Conservation (phyloP, 1,140 invertebrate species). For the Holcopasites calliopsidis region DNA sequence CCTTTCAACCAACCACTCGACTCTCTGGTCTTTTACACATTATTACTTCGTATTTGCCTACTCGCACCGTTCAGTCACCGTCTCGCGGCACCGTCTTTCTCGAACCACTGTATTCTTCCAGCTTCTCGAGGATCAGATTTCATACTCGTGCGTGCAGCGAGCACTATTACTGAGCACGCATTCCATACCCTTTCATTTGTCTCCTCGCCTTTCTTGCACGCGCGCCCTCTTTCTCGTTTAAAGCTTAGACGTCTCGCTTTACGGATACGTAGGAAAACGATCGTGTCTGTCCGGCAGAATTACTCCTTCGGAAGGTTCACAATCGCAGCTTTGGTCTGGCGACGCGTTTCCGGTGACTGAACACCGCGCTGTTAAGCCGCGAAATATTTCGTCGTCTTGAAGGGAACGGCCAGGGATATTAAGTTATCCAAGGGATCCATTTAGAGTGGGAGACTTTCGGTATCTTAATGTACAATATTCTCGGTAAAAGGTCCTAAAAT, state of each 20-base stretch:
- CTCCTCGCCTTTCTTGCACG: conserved; percentile 32
- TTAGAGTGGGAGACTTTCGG: not conserved
- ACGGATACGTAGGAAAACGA: conserved; percentile 21
- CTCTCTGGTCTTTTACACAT: not conserved
- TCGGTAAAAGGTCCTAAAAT: too few species aligned
- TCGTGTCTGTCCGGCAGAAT: not conserved
- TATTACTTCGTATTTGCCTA: conserved; percentile 31
- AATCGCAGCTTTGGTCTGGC: conserved; percentile 4
- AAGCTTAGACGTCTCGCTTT: conserved; percentile 51
- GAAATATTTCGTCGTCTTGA: not conserved
- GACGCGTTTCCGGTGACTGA: not conserved
- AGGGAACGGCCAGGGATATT: not conserved
- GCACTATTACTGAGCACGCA: not conserved
- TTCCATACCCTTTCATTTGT: not conserved
- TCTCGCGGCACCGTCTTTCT: not conserved
- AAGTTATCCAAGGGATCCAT: not conserved
- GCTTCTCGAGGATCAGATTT: not conserved
- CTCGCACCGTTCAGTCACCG: not conserved
- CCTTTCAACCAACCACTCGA: conserved; percentile 6
- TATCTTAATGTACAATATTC: not conserved
- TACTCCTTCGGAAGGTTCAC: not conserved
- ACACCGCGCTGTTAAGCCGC: not conserved
- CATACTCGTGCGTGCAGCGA: not conserved
- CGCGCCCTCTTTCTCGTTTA: conserved; percentile 53
- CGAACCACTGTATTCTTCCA: not conserved